These are phyloP conservation scores for Thunnus albacares DNA, from an alignment of 2,797 vertebrate species.

Conservation along the genomic window DNA sequence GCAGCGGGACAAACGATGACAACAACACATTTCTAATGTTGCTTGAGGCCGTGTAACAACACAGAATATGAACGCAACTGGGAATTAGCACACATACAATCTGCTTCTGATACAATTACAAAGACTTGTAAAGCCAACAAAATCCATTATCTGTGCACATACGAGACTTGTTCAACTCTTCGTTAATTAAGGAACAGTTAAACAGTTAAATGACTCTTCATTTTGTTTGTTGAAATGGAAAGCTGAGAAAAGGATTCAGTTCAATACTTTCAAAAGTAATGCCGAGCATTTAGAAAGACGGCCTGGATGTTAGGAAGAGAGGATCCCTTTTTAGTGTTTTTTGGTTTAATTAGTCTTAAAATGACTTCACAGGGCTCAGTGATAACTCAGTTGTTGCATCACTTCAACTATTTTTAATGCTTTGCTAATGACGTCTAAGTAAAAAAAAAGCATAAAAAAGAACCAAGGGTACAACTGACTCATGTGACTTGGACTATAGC, in stretches of 20 bases:
- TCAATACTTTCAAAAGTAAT: background rate
- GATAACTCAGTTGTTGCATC: background rate
- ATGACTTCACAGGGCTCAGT: too few relatives aligned
- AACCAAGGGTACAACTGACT: background rate
- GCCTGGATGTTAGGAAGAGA: too few relatives aligned
- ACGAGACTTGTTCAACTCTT: background rate
- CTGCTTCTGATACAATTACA: constrained; percentile 15
- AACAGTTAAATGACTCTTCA: constrained; percentile 1
- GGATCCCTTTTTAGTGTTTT: background rate
- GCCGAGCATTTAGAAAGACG: background rate
- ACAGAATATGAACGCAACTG: constrained; percentile 8
- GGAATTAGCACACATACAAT: constrained; percentile 28
- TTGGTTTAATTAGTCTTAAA: background rate
- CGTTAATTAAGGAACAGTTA: background rate
- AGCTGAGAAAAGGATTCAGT: background rate
- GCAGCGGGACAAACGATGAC: constrained; percentile 29
- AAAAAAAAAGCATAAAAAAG: background rate
- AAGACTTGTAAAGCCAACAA: background rate
- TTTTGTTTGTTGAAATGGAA: constrained; percentile 7
- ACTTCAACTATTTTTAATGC: background rate
- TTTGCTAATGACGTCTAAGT: background rate
- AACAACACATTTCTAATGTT: constrained; percentile 18
- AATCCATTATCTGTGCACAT: background rate
- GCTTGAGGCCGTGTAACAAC: constrained; percentile 29
- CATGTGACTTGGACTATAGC: background rate